Evolutionary conservation across 2,888 invertebrate species (phyloP).

Genomic region (Cyclophora albipunctata): DNA sequence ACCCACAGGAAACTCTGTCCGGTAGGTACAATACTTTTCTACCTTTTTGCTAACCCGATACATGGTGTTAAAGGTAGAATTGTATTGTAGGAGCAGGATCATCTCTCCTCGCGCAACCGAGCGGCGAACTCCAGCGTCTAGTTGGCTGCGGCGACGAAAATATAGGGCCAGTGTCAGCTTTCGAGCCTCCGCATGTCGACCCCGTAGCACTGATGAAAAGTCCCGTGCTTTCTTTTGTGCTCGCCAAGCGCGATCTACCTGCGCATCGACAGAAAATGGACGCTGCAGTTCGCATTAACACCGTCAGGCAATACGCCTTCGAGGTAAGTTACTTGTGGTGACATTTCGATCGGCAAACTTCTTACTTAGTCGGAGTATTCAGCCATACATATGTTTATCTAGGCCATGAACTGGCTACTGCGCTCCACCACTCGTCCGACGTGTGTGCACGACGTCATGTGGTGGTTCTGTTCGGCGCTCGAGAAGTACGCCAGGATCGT

Average conservation of each 20-base stretch:
- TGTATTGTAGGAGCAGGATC: constrained; percentile 79
- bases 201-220: constrained; percentile 79
- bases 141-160: constrained; percentile 64
- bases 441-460: constrained; percentile 94
- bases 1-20: constrained; percentile 64
- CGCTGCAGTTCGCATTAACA: constrained; percentile 86
- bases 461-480: constrained; percentile 96
- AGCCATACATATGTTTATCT: not conserved
- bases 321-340: constrained; percentile 69
- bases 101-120: constrained; percentile 91
- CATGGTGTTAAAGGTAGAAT: no score
- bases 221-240: constrained; percentile 91
- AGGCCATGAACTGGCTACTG: constrained; percentile 96
- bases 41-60: no score
- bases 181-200: constrained; percentile 58
- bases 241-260: constrained; percentile 89
- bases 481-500: constrained; percentile 66
- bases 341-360: no score
- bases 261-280: constrained; percentile 90
- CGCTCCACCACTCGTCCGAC: constrained; percentile 93
- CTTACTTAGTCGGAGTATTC: no score
- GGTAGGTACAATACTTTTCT: constrained; percentile 27
- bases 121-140: constrained; percentile 87
- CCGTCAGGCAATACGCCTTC: constrained; percentile 89
- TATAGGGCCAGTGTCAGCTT: constrained; percentile 49